Conservation (phyloP, 2,888 invertebrate species). For the Aleiodes alternator region DNA sequence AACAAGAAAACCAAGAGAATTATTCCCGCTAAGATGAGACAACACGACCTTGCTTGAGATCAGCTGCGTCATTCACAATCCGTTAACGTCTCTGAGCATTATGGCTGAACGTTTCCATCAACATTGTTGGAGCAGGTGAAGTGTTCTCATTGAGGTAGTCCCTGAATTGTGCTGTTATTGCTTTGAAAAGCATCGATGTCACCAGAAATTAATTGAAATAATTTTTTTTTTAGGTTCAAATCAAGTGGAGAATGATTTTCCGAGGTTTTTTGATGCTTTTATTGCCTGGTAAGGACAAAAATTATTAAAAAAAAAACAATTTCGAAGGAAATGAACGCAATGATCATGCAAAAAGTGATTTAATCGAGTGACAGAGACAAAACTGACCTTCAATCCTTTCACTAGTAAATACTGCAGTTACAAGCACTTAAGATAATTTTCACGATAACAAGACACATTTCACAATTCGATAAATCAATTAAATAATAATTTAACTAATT, state of each 20-base stretch:
- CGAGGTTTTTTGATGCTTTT: neutral
- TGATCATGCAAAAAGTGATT: neutral
- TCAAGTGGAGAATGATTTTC: neutral
- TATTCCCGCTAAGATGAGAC: conserved; percentile 69
- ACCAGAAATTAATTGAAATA: neutral
- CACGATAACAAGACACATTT: too few relatives aligned
- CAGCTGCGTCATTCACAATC: conserved; percentile 74
- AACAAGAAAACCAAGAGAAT: conserved; percentile 64
- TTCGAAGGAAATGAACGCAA: neutral
- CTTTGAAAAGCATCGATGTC: neutral
- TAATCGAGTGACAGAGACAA: too few relatives aligned
- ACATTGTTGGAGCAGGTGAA: conserved; percentile 37
- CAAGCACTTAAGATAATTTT: too few relatives aligned
- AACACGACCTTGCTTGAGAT: conserved; percentile 69
- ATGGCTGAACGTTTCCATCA: conserved; percentile 36
- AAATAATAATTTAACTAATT: neutral
- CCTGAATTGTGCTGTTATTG: neutral
- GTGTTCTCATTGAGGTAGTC: conserved; percentile 30
- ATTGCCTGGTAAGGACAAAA: neutral
- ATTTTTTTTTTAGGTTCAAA: neutral
- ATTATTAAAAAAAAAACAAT: neutral
- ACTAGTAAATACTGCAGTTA: too few relatives aligned
- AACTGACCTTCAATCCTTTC: too few relatives aligned
- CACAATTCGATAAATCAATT: neutral
- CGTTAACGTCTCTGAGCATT: conserved; percentile 65